Evolutionary conservation across 2,888 invertebrate species (phyloP).

Genomic region (Toxonevra muliebris): DNA sequence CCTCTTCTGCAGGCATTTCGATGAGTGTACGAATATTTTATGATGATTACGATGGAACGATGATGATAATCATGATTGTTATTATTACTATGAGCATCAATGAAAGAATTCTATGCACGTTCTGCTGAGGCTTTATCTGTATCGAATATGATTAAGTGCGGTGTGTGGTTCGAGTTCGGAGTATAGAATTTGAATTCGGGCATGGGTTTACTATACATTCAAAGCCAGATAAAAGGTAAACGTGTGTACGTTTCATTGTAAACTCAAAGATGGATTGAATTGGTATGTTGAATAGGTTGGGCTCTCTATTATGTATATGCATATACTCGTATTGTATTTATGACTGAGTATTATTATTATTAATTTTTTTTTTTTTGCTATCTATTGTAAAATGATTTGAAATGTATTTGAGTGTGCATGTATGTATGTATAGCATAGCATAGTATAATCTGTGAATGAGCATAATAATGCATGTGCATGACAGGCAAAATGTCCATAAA

Average conservation of each 20-base stretch:
- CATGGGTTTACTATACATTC: no score
- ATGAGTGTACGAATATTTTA: neutral
- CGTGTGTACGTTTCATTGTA: neutral
- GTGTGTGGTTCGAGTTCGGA: neutral
- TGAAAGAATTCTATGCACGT: conserved; percentile 10
- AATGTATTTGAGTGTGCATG: no score
- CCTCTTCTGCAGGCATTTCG: no score
- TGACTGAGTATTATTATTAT: neutral
- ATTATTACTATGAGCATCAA: neutral
- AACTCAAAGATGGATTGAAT: neutral
- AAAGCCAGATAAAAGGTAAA: no score
- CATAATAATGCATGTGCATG: neutral
- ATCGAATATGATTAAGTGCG: conserved; percentile 18
- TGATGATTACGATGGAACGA: neutral
- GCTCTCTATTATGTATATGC: neutral
- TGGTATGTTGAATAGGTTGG: neutral
- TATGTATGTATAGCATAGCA: no score
- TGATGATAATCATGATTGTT: neutral
- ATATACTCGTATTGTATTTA: neutral
- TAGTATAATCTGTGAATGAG: no score
- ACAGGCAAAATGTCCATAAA: neutral
- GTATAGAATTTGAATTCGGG: neutral
- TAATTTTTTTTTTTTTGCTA: neutral
- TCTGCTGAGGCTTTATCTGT: conserved; percentile 9
- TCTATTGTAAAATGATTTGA: no score